Base-by-base conservation (phyloP, 30 jellyfish, hydroid and myxozoan species). In the Aurelia sp. region DNA sequence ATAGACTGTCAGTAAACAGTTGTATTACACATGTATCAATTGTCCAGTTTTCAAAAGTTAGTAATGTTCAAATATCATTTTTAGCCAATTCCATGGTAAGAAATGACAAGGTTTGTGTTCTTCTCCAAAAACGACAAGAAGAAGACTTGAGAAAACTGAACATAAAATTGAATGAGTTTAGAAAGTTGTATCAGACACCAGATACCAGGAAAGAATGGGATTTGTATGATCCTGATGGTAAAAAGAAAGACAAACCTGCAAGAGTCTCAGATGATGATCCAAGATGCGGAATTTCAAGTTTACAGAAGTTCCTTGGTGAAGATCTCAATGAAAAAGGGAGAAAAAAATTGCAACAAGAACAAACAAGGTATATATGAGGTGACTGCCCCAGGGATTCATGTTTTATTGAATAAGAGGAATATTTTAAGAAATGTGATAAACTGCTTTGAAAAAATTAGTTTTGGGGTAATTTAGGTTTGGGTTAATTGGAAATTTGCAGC, bases 251-350 rank as follows among this genome's bases (percentile, higher is more conserved):
- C 35, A 76, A 82, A 65, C 93, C 98, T 6, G 98, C 98, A 13
- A 76, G 98, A 19, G 90, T 92, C 17, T 86, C 97, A 11, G 98
- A 92, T 86, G 96, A 92, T 81, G 98, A 92, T 55, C 97, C 98
- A 52, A 71, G 98, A 44, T 92, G 98, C 61, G 97, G 98, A 19
- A 66, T 92, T 71, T 92, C 98, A 16, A 82, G 98, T 73, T 33
- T 92, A 76, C 98, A 92, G 64, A 92, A 76, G 87, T 92, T 92
- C 81, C 75, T 76, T 8, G 98, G 98, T 1, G 98, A 92, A 87
- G 98, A 92, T 52, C 76, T 92, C 57, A 77, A 76, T 82, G 98
- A 75, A 50, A 92, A 71, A 17, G 96, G 81, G 44, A 80, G 98
- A 65, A 87, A 82, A 66, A 92, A 81, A 48, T 30, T 86, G 72